Conservation (phyloP, 2,888 invertebrate species). For the Drosophila antonietae region DNA sequence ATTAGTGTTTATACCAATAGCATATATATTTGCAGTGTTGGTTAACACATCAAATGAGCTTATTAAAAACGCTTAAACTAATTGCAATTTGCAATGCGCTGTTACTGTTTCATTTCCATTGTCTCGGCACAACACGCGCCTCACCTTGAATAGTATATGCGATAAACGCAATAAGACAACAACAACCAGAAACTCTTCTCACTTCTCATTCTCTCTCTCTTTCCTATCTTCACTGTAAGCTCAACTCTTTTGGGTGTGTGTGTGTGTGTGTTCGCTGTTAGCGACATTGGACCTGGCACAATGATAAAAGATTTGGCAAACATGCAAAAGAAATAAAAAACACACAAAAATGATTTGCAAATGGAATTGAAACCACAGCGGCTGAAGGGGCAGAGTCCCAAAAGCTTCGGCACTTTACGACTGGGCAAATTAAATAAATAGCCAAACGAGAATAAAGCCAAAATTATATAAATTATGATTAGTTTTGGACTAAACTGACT, state of each 20-base stretch:
- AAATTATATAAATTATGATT: slow-evolving; percentile 47
- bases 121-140: slow-evolving; percentile 19
- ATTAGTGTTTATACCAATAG: no score
- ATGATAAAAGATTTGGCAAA: slow-evolving; percentile 63
- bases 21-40: slow-evolving; percentile 11
- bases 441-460: slow-evolving; percentile 34
- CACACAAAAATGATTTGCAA: slow-evolving; percentile 50
- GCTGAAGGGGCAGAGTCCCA: neutral
- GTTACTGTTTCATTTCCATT: slow-evolving; percentile 39
- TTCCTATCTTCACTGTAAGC: neutral
- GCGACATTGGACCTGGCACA: slow-evolving; percentile 64
- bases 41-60: neutral
- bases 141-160: slow-evolving; percentile 42
- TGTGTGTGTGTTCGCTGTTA: neutral
- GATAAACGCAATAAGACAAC: slow-evolving; percentile 18
- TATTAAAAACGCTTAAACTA: slow-evolving; percentile 38
- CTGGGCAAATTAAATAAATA: slow-evolving; percentile 52
- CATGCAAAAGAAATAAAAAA: slow-evolving; percentile 32
- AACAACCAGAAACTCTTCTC: slow-evolving; percentile 19
- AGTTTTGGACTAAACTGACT: slow-evolving; percentile 28
- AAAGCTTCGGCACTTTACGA: slow-evolving; percentile 24
- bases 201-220: neutral
- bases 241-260: slow-evolving; percentile 34
- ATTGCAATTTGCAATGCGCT: slow-evolving; percentile 37
- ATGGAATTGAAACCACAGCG: slow-evolving; percentile 49